Evolutionary conservation across 64 coral and sea anemone genomes (phyloP).

Genomic region (Montipora foliosa): DNA sequence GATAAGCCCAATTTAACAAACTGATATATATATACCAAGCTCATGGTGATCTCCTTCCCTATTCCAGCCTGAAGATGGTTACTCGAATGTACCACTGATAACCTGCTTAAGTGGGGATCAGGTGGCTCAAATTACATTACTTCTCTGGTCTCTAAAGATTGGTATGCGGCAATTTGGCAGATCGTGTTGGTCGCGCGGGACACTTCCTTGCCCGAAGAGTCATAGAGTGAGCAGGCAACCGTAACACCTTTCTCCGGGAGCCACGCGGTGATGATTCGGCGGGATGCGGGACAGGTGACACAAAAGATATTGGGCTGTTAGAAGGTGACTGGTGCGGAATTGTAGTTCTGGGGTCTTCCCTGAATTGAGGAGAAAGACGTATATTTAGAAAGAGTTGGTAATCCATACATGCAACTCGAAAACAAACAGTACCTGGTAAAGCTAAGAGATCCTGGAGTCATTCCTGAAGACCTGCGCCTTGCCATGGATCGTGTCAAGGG

Average conservation of each 20-base stretch:
- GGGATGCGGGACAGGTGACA: constrained; percentile 58
- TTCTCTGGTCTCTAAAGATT: constrained; percentile 3
- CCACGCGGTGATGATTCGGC: constrained; percentile 58
- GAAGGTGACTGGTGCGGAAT: constrained; percentile 96
- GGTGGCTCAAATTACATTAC: too few relatives aligned
- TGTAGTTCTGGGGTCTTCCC: neutral
- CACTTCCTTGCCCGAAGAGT: constrained; percentile 82
- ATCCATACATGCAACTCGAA: neutral
- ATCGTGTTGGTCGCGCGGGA: constrained; percentile 63
- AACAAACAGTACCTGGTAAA: neutral
- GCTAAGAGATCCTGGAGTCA: constrained; percentile 40
- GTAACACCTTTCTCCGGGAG: constrained; percentile 36
- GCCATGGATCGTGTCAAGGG: constrained; percentile 86
- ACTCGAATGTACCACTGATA: too few relatives aligned
- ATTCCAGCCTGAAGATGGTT: too few relatives aligned
- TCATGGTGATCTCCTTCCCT: too few relatives aligned
- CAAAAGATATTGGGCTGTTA: constrained; percentile 95
- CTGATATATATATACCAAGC: too few relatives aligned
- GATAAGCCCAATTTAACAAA: too few relatives aligned
- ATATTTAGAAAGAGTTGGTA: neutral
- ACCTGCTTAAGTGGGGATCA: too few relatives aligned
- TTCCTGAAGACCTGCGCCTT: constrained; percentile 78
- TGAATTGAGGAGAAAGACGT: constrained; percentile 36
- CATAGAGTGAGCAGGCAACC: constrained; percentile 78
- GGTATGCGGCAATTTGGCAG: constrained; percentile 86